These are phyloP conservation scores for Thymelicus lineola DNA, from an alignment of 2,888 invertebrate species.

Conservation along the genomic window DNA sequence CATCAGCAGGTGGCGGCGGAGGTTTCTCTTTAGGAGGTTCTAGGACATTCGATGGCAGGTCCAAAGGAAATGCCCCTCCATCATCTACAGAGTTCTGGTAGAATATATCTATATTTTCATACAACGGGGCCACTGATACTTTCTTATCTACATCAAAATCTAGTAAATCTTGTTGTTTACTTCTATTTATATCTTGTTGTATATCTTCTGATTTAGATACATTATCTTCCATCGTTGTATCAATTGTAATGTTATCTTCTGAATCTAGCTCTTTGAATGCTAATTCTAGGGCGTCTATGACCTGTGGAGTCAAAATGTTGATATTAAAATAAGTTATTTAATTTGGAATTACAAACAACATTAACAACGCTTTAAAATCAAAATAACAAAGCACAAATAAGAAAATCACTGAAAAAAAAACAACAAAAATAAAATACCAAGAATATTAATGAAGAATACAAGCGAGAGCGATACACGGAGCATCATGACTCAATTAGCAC, in stretches of 20 bases:
- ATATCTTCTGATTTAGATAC: constrained; percentile 38
- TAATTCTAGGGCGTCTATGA: constrained; percentile 87
- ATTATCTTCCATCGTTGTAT: constrained; percentile 71
- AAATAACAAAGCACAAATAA: constrained; percentile 29
- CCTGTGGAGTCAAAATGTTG: constrained; percentile 66
- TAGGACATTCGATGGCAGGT: constrained; percentile 84
- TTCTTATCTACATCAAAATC: constrained; percentile 63
- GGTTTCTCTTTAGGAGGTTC: constrained; percentile 95
- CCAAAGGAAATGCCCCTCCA: constrained; percentile 79
- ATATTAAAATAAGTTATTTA: constrained; percentile 17
- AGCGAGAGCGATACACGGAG: constrained; percentile 45
- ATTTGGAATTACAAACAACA: constrained; percentile 4
- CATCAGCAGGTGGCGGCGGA: constrained; percentile 90
- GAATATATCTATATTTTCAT: constrained; percentile 87
- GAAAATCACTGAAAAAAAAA: constrained; percentile 35
- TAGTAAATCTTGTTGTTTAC: constrained; percentile 52
- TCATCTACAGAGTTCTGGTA: constrained; percentile 69
- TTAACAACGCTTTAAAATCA: constrained; percentile 25
- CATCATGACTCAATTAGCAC: constrained; percentile 50
- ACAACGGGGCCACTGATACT: constrained; percentile 82
- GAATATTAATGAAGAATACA: constrained; percentile 42
- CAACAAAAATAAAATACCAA: constrained; percentile 40
- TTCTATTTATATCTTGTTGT: constrained; percentile 48
- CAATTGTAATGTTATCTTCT: constrained; percentile 62
- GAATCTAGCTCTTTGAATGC: constrained; percentile 87